phyloP scores from a whole-genome alignment of 2,888 invertebrate species.

The Athalia cordata region DNA sequence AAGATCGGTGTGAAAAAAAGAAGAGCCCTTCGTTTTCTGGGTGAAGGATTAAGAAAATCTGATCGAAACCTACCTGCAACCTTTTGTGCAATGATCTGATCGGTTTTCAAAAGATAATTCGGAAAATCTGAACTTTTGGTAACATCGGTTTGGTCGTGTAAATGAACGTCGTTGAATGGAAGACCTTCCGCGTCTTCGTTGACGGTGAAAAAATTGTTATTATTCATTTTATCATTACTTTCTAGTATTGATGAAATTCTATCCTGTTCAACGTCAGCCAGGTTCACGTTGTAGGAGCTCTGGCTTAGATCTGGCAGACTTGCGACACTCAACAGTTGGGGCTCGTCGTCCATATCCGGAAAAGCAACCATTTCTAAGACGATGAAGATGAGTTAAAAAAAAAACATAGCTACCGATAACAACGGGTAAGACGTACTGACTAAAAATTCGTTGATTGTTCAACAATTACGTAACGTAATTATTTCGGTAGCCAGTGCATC shows the following conservation, averaged over 20 bases:
- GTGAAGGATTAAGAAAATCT: not conserved
- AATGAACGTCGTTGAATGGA: not conserved
- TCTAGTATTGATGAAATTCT: not conserved
- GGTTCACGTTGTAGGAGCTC: conserved; percentile 49
- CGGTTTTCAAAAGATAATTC: not conserved
- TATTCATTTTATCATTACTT: conserved; percentile 1
- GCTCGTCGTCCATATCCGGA: conserved; percentile 65
- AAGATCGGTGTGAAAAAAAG: not conserved
- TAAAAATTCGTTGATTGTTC: no score
- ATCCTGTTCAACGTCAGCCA: conserved; percentile 46
- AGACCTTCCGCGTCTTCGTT: conserved; percentile 6
- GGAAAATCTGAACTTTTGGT: not conserved
- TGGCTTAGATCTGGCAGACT: conserved; percentile 49
- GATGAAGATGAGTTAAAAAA: not conserved
- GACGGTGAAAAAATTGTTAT: conserved; percentile 3
- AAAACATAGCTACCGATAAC: no score
- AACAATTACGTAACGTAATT: no score
- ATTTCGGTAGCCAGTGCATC: no score
- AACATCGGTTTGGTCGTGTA: not conserved
- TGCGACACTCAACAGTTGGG: conserved; percentile 57
- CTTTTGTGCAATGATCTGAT: not conserved
- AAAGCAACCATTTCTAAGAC: conserved; percentile 68
- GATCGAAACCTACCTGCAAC: not conserved
- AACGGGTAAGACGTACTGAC: no score
- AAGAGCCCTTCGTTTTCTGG: not conserved